Conservation (phyloP, 1,140 invertebrate genomes). For the Pseudomyrmex cubaensis region DNA sequence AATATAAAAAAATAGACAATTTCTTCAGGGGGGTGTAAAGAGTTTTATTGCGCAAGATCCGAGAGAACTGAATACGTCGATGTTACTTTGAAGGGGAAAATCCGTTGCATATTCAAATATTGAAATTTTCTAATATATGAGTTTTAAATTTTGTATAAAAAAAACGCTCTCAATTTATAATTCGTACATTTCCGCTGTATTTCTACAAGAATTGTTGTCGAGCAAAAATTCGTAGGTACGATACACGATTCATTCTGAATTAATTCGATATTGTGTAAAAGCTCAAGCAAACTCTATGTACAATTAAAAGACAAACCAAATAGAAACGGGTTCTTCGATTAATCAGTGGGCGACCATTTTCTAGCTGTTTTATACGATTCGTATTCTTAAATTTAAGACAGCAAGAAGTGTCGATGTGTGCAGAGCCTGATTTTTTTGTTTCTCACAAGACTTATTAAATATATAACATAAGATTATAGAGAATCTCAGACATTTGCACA, state of each 20-base stretch:
- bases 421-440: slow-evolving; percentile 60
- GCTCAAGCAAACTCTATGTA: neutral
- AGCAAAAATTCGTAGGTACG: slow-evolving; percentile 13
- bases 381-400: slow-evolving; percentile 75
- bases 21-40: too few species aligned
- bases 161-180: neutral
- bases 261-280: slow-evolving; percentile 7
- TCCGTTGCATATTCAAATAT: slow-evolving; percentile 4
- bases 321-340: slow-evolving; percentile 24
- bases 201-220: neutral
- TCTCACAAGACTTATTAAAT: slow-evolving; percentile 16
- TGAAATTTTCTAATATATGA: slow-evolving; percentile 15
- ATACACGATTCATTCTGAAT: neutral
- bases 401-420: slow-evolving; percentile 69
- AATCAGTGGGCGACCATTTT: slow-evolving; percentile 58
- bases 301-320: neutral
- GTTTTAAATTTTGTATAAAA: neutral
- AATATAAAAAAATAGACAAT: neutral
- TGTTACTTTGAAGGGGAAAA: slow-evolving; percentile 9
- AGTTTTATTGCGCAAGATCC: neutral
- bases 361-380: slow-evolving; percentile 80
- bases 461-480: neutral
- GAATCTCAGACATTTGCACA: neutral
- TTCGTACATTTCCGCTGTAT: slow-evolving; percentile 4
- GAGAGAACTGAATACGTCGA: slow-evolving; percentile 14